Evolutionary conservation across 2,888 invertebrate genomes (phyloP).

Genomic region (Apantesis nais): DNA sequence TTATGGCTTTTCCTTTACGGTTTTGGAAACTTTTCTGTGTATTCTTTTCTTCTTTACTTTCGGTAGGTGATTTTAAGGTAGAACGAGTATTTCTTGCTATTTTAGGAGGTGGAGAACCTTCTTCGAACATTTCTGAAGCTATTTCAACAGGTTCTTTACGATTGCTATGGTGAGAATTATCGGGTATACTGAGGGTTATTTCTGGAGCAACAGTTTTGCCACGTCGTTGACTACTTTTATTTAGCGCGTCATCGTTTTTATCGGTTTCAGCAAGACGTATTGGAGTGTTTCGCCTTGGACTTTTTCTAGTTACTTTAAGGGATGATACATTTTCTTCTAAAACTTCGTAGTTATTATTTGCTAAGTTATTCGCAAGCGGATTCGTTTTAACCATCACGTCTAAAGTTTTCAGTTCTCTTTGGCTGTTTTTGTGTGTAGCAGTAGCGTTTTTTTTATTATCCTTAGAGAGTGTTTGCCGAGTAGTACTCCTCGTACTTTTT

Average conservation of each 20-base stretch:
- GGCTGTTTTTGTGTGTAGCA: not conserved
- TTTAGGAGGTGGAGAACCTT: constrained; percentile 71
- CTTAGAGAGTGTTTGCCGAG: not conserved
- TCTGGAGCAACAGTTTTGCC: not conserved
- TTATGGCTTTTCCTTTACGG: constrained; percentile 9
- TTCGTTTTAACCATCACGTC: not conserved
- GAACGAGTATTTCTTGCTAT: constrained; percentile 47
- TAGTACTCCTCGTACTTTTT: constrained; percentile 3
- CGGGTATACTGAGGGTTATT: not conserved
- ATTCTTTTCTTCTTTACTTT: constrained; percentile 14
- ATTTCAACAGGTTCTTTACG: not conserved
- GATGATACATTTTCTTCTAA: constrained; percentile 1
- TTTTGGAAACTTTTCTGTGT: constrained; percentile 15
- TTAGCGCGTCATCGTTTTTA: not conserved
- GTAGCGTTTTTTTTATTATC: not conserved
- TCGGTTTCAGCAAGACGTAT: not conserved
- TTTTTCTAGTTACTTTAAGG: constrained; percentile 3
- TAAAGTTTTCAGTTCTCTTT: not conserved
- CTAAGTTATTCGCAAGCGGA: not conserved
- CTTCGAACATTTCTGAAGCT: constrained; percentile 39
- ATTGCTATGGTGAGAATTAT: not conserved
- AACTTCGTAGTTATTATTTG: not conserved
- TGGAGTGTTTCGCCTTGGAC: not conserved
- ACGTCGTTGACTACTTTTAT: not conserved
- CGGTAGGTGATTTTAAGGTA: constrained; percentile 20